Base-by-base conservation (phyloP, 2,888 invertebrate species). In the Mythimna vitellina region DNA sequence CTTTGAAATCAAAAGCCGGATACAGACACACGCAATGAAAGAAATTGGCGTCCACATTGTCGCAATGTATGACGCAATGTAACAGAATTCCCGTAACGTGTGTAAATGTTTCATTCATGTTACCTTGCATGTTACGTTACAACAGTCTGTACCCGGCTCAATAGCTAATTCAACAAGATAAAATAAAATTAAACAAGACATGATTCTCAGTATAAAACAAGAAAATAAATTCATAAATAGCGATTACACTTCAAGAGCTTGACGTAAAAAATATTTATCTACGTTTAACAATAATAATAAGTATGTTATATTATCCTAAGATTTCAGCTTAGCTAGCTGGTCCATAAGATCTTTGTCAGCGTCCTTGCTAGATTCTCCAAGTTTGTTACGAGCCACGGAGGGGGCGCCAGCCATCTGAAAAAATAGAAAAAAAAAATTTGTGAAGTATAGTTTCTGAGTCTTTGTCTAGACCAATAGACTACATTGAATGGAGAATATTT, bases 291-390 rank as follows among this genome's bases (percentile, higher is more conserved):
- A 60, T 22, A 22, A 65, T 20, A 7, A 51, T 51, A 51, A 51
- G 8, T 20, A 32, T 54, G 4, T 46, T 46, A 51, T 58, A 60
- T 32, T 65, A 62, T 71, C 67, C 75, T 92, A 91, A 42, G 97
- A 96, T 74, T 96, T 95, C 12, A 97, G 93, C 86, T 97, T 97
- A 10, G 97, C 97, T n/a, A 98, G 92, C 88, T 98, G 98, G 17
- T 97, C 97, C 93, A 97, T 97, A 71, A 98, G 96, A 75, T 98
- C 98, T 75, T 97, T 97, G 88, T 98, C 97, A 0, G 97, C 96
- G 20, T 97, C 95, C 46, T 96, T 95, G 1, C 96, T 96, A 17
- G 96, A 96, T 20, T 93, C 92, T 1, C 97, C 97, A 38, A 97
- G 90, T 87, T 96, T 97, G 81, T 97, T 96, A 56, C 96, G 95